Evolutionary conservation across 1,140 invertebrate genomes (phyloP).

Genomic region (Ostrea denselamellosa): DNA sequence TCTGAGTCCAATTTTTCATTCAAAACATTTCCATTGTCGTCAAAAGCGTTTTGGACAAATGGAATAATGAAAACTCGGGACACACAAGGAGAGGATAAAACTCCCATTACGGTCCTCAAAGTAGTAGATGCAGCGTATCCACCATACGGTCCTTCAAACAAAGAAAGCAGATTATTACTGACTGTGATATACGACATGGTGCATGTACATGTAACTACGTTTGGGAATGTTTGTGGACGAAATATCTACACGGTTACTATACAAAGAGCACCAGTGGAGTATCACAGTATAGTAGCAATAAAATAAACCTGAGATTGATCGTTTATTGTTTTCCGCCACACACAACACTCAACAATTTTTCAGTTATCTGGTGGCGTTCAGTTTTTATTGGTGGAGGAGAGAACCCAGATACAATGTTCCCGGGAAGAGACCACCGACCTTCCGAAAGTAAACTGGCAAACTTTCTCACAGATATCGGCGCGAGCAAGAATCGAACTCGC

Average conservation of each 20-base stretch:
- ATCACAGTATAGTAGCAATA: neutral
- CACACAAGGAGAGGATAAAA: slow-evolving; percentile 79
- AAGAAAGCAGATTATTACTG: neutral
- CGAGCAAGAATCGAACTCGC: too few species aligned
- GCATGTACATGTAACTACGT: neutral
- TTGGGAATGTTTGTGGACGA: neutral
- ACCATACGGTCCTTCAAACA: slow-evolving; percentile 78
- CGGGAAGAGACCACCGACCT: too few species aligned
- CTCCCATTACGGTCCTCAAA: slow-evolving; percentile 77
- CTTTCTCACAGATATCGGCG: too few species aligned
- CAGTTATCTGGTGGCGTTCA: too few species aligned
- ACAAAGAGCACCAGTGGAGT: neutral
- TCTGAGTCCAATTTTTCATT: slow-evolving; percentile 71
- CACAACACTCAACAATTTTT: too few species aligned
- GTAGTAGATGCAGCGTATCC: slow-evolving; percentile 79
- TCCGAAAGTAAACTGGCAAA: too few species aligned
- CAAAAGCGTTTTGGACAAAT: slow-evolving; percentile 73
- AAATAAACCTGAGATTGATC: too few species aligned
- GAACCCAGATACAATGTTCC: too few species aligned
- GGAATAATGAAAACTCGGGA: slow-evolving; percentile 78
- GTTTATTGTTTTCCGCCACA: too few species aligned
- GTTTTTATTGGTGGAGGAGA: too few species aligned
- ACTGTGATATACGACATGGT: neutral
- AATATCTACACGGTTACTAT: neutral
- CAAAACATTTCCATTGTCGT: slow-evolving; percentile 73